Percentiles rank a stretch among this genome's conserved stretches.
phyloP scores from a whole-genome alignment of 2,888 invertebrate species.

The Periphyllus acericola region DNA sequence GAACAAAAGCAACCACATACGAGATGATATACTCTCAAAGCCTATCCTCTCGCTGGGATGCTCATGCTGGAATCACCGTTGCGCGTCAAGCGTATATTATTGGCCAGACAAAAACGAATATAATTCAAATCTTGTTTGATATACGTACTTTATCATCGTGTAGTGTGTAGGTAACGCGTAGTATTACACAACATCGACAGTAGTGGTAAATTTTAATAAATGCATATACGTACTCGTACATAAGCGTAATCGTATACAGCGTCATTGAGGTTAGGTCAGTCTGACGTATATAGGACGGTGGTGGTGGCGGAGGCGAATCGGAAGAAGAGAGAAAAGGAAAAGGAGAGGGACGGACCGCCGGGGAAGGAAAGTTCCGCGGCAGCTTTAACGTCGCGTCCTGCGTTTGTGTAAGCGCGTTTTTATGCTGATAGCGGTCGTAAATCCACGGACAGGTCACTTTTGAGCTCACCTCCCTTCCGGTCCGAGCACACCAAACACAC shows the following conservation, averaged over 20 bases:
- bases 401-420: constrained; percentile 14
- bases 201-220: too few relatives aligned
- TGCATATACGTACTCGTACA: background rate
- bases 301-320: background rate
- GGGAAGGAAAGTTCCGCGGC: background rate
- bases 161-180: too few relatives aligned
- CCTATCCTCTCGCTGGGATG: too few relatives aligned
- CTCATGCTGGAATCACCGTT: too few relatives aligned
- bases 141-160: too few relatives aligned
- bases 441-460: constrained; percentile 25
- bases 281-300: background rate
- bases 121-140: too few relatives aligned
- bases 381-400: background rate
- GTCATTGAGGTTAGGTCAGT: too few relatives aligned
- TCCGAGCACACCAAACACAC: background rate
- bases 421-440: constrained; percentile 37
- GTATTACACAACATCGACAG: too few relatives aligned
- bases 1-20: too few relatives aligned
- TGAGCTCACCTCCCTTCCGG: constrained; percentile 23
- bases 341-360: background rate
- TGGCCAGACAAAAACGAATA: too few relatives aligned
- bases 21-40: too few relatives aligned
- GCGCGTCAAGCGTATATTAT: too few relatives aligned
- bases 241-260: background rate
- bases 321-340: background rate